These are phyloP conservation scores for Danio jaintianensis DNA, from an alignment of 2,797 vertebrate genomes.

Conservation along the genomic window DNA sequence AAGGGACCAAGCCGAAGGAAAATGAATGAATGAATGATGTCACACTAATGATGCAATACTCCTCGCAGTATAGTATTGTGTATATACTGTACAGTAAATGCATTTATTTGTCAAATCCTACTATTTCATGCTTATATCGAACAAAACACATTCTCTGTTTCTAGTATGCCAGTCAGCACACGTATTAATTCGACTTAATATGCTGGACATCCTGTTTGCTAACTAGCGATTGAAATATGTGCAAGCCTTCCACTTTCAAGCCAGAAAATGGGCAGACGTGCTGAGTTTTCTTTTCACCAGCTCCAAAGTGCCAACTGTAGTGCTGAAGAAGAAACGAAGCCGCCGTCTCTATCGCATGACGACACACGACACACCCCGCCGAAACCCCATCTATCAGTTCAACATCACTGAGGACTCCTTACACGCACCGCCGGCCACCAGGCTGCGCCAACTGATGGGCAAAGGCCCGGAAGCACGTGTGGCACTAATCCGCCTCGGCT, in stretches of 20 bases:
- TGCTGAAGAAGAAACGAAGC: slow-evolving; percentile 31
- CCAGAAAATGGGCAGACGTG: slow-evolving; percentile 21
- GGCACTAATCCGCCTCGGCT: slow-evolving; percentile 71
- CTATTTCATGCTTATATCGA: not conserved
- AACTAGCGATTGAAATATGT: slow-evolving; percentile 28
- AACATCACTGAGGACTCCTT: slow-evolving; percentile 67
- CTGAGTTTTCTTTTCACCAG: slow-evolving; percentile 44
- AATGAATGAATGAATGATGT: too few relatives aligned
- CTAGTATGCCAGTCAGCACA: not conserved
- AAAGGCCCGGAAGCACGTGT: slow-evolving; percentile 54
- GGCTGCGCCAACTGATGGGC: slow-evolving; percentile 24
- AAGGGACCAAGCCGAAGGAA: too few relatives aligned
- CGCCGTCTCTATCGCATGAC: slow-evolving; percentile 51
- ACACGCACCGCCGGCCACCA: slow-evolving; percentile 18
- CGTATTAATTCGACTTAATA: not conserved
- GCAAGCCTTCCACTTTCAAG: slow-evolving; percentile 34
- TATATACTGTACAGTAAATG: too few relatives aligned
- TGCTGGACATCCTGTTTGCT: slow-evolving; percentile 20
- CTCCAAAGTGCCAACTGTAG: slow-evolving; percentile 49
- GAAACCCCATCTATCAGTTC: slow-evolving; percentile 66
- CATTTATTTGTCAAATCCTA: not conserved
- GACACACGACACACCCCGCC: slow-evolving; percentile 67
- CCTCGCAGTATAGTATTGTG: too few relatives aligned
- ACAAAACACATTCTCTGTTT: not conserved
- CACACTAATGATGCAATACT: too few relatives aligned